Base-by-base conservation (phyloP, 2,888 invertebrate species). In the Sicus ferrugineus region DNA sequence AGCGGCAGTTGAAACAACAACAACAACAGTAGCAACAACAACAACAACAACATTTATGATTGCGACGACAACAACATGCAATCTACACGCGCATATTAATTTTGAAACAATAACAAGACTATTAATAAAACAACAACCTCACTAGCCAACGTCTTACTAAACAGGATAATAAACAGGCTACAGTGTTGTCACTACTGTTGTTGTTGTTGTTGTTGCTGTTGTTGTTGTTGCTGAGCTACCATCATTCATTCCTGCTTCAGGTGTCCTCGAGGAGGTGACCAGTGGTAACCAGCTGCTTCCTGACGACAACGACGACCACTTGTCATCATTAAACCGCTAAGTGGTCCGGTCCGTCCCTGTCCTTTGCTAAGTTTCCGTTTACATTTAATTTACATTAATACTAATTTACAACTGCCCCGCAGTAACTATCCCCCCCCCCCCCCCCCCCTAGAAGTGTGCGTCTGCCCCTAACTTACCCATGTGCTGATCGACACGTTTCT, bases 401-500 rank as follows among this genome's bases (percentile, higher is more conserved):
- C 54, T 54, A 54, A 52, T 38, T 26, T 52, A 34, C 16, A 19
- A 63, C n/a, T 28, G 28, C 11, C 16, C 34, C 21, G 9, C 59
- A 16, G 14, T 21, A 58, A 58, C 50, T 6, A 30, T 58, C 6
- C 30, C 7, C n/a, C 34, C 2, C 14, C 54, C 21, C 54, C 16
- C 1, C 4, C 2, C 3, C 26, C 23, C 16, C 14, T n/a, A 48
- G 19, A 21, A n/a, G 48, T 19, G n/a, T 21, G n/a, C 48, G 19
- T 48, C 19, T 6, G 3, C n/a, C 4, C 19, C 46, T 59, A 23
- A 87, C 90, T 89, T 83, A 95, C 95, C 95, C 85, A 94, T 91
- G 87, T 94, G 94, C 83, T 92, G 93, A 82, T 93, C 93, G 83
- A 93, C 90, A 77, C 93, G 89, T 86, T 94, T 95, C 88, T 94